A percentile compares a stretch with the other conserved stretches of the same genome.
These are phyloP conservation scores for Lagria hirta DNA, from an alignment of 2,888 invertebrate species.

Conservation along the genomic window DNA sequence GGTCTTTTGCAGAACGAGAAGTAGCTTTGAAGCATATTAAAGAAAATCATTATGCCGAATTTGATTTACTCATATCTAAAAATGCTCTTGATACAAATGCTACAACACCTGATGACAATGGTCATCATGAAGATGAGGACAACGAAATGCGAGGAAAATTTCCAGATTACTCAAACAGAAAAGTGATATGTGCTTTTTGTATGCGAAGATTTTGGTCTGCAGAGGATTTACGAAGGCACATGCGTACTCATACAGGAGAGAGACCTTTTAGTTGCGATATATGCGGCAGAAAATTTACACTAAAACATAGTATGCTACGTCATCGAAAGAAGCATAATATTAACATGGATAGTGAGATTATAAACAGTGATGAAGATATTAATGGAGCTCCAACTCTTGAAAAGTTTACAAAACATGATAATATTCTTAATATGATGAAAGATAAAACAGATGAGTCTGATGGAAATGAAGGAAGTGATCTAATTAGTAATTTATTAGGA, in stretches of 20 bases:
- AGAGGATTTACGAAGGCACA: constrained; percentile 88
- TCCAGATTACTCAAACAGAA: constrained; percentile 83
- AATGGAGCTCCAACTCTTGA: constrained; percentile 30
- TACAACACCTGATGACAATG: constrained; percentile 53
- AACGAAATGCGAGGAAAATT: constrained; percentile 76
- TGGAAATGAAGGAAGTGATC: constrained; percentile 65
- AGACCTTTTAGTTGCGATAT: constrained; percentile 90
- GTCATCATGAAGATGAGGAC: constrained; percentile 63
- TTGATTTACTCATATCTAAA: constrained; percentile 78
- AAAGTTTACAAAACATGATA: constrained; percentile 29
- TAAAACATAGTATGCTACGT: constrained; percentile 93
- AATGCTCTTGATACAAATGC: constrained; percentile 70
- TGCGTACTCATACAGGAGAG: constrained; percentile 92
- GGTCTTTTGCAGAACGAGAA: constrained; percentile 76
- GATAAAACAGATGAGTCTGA: constrained; percentile 56
- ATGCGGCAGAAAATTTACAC: constrained; percentile 82
- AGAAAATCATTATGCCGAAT: constrained; percentile 73
- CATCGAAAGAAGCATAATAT: constrained; percentile 87
- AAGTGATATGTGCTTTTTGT: constrained; percentile 90
- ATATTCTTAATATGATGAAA: constrained; percentile 22
- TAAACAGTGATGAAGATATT: constrained; percentile 54
- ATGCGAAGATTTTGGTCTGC: constrained; percentile 93
- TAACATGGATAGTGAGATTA: constrained; percentile 54
- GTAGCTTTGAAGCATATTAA: constrained; percentile 83
- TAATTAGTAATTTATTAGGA: constrained; percentile 87